Percentiles rank a stretch among this genome's conserved stretches.
These are phyloP conservation scores for Ophiodon elongatus DNA, from an alignment of 2,113 vertebrate genomes.

Conservation along the genomic window DNA sequence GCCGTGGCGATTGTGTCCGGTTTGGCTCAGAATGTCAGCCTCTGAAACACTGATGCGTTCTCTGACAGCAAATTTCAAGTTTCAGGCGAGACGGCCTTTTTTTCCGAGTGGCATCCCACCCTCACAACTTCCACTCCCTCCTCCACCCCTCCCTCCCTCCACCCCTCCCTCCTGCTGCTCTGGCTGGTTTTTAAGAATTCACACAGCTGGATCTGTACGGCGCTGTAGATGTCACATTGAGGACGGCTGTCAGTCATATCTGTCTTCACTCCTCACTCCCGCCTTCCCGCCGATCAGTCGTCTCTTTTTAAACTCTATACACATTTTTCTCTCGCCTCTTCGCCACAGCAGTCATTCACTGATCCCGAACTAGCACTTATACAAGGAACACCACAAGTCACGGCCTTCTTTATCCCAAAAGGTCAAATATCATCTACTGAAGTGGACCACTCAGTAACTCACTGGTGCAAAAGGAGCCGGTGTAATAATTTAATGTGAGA, in stretches of 20 bases:
- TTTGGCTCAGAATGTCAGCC: conserved; percentile 44
- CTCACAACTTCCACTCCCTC: background rate
- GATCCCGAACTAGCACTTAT: background rate
- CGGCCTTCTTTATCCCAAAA: background rate
- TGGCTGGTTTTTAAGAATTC: conserved; percentile 41
- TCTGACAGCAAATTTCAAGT: conserved; percentile 47
- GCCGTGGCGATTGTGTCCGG: background rate
- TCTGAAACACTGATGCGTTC: conserved; percentile 37
- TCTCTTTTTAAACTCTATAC: background rate
- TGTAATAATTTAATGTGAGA: background rate
- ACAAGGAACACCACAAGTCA: background rate
- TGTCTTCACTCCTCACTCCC: conserved; percentile 13
- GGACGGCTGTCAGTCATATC: conserved; percentile 60
- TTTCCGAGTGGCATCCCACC: background rate
- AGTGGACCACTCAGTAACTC: background rate
- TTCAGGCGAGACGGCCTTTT: conserved; percentile 7
- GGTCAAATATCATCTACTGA: background rate
- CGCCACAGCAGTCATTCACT: conserved; percentile 4
- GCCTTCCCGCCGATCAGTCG: conserved; percentile 2
- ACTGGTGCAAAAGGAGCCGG: background rate
- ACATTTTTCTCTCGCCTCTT: background rate
- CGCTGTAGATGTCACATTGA: conserved; percentile 46
- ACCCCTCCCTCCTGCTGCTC: conserved; percentile 4
- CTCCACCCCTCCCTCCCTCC: conserved; percentile 1
- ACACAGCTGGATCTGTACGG: conserved; percentile 27